Evolutionary conservation across 2,888 invertebrate species (phyloP).

Genomic region (Conops quadrifasciatus): DNA sequence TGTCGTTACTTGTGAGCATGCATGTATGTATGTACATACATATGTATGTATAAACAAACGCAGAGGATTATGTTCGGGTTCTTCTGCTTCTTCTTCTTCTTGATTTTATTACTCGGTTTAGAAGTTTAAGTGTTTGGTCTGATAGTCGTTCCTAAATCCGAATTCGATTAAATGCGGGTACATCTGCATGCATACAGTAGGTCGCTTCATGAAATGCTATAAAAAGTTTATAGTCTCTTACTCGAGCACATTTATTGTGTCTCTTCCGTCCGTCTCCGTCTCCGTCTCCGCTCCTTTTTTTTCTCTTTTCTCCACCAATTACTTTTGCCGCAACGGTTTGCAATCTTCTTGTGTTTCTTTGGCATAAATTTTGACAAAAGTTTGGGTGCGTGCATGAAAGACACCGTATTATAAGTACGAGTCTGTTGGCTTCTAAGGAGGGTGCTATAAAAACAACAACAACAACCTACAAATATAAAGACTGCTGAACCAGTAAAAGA

Average conservation of each 20-base stretch:
- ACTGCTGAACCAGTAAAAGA: constrained; percentile 32
- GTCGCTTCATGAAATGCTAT: not conserved
- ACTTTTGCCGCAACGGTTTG: too few species aligned
- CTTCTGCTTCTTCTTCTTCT: too few species aligned
- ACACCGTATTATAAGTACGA: not conserved
- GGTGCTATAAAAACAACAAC: constrained; percentile 21
- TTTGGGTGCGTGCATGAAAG: not conserved
- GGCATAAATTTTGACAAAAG: not conserved
- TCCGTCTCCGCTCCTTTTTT: not conserved
- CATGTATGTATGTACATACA: too few species aligned
- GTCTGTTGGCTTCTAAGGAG: not conserved
- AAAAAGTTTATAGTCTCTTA: not conserved
- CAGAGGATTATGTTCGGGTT: too few species aligned
- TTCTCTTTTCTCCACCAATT: too few species aligned
- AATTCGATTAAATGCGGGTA: too few species aligned
- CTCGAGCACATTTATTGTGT: not conserved
- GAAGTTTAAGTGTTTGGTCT: too few species aligned
- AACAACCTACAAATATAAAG: constrained; percentile 38
- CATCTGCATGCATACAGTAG: not conserved
- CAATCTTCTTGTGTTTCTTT: not conserved
- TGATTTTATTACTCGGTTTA: too few species aligned
- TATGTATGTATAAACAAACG: too few species aligned
- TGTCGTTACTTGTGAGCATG: too few species aligned
- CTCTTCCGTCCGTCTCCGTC: not conserved
- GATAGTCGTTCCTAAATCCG: too few species aligned